A percentile compares a stretch with the other conserved stretches of the same genome.
phyloP scores from a whole-genome alignment of 2,113 vertebrate species.

The Gasterosteus aculeatus region DNA sequence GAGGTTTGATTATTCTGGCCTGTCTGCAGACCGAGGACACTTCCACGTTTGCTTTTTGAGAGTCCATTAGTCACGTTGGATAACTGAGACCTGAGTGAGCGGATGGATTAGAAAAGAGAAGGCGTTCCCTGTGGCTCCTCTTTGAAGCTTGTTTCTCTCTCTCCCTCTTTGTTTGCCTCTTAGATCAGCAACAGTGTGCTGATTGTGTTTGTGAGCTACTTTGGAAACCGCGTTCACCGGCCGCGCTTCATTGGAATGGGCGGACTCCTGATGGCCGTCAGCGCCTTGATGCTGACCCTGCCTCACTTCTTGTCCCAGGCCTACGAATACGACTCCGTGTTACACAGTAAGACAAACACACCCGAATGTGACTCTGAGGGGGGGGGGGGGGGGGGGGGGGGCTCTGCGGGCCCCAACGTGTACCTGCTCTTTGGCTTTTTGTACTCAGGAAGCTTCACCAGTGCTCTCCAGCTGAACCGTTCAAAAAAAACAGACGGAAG shows the following conservation, averaged over 20 bases:
- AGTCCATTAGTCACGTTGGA: not conserved
- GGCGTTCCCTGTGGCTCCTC: not conserved
- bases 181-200: conserved; percentile 92
- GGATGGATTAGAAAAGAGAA: not conserved
- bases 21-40: not conserved
- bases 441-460: conserved; percentile 4
- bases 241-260: conserved; percentile 89
- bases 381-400: not conserved
- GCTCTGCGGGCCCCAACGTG: conserved; percentile 27
- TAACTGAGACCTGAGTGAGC: conserved; percentile 3
- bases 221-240: conserved; percentile 91
- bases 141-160: conserved; percentile 27
- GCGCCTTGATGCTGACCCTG: conserved; percentile 90
- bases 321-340: conserved; percentile 82
- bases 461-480: conserved; percentile 40
- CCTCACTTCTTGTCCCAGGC: conserved; percentile 91
- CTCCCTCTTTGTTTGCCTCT: conserved; percentile 35
- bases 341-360: conserved; percentile 73
- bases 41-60: not conserved
- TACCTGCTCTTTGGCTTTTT: conserved; percentile 18
- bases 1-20: too few species aligned
- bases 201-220: conserved; percentile 97
- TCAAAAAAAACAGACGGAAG: conserved; percentile 42
- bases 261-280: conserved; percentile 89
- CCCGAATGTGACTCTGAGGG: not conserved